Evolutionary conservation across 2,888 invertebrate genomes (phyloP).

Genomic region (Acrobasis suavella): DNA sequence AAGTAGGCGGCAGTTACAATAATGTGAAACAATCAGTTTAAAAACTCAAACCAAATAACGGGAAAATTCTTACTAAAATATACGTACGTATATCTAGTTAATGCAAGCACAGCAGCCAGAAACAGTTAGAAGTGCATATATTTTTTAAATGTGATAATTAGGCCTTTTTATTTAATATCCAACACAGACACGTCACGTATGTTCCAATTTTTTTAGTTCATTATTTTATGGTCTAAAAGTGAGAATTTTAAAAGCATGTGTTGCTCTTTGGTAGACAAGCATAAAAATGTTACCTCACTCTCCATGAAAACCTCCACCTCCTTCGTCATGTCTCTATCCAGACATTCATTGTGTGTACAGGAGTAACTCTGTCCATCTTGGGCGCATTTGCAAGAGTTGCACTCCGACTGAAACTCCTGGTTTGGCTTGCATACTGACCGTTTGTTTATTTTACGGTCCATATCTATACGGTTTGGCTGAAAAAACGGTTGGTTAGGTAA

Average conservation of each 20-base stretch:
- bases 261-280: no score
- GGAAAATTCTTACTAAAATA: no score
- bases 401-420: conserved; percentile 73
- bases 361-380: conserved; percentile 72
- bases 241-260: no score
- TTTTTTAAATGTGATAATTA: no score
- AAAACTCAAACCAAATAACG: background rate
- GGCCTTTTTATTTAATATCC: no score
- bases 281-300: conserved; percentile 49
- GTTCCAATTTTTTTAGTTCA: no score
- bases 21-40: background rate
- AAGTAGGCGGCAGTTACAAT: conserved; percentile 20
- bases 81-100: no score
- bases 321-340: conserved; percentile 54
- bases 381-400: conserved; percentile 81
- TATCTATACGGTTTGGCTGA: conserved; percentile 20
- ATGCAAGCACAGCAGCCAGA: no score
- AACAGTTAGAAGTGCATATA: no score
- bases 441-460: conserved; percentile 41
- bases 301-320: conserved; percentile 75
- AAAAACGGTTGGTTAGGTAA: background rate
- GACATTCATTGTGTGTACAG: conserved; percentile 77
- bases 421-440: conserved; percentile 69
- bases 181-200: no score
- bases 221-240: no score